Percentiles rank a stretch among this genome's conserved stretches.
Conservation (phyloP, 64 coral and sea anemone species). For the Astreopora myriophthalma region DNA sequence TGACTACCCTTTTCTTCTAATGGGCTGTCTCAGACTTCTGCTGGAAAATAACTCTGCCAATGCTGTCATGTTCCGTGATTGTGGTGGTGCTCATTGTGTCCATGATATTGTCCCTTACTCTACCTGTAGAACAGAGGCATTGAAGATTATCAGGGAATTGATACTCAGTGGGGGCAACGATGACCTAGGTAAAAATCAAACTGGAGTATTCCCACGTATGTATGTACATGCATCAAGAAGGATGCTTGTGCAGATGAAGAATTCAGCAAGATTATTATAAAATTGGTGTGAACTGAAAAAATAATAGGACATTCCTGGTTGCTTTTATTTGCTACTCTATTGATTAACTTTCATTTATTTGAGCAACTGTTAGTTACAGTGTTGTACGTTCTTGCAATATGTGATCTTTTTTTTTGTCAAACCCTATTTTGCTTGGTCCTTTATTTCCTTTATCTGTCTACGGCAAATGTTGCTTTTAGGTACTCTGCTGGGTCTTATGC, state of each 20-base stretch:
- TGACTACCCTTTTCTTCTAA: constrained; percentile 91
- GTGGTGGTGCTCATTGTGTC: constrained; percentile 87
- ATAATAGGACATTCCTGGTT: too few relatives aligned
- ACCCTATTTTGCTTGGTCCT: too few relatives aligned
- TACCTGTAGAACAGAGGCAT: constrained; percentile 80
- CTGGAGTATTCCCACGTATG: too few relatives aligned
- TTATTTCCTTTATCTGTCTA: background rate
- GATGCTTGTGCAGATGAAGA: too few relatives aligned
- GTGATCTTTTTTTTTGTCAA: too few relatives aligned
- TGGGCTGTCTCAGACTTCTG: constrained; percentile 91
- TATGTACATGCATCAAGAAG: too few relatives aligned
- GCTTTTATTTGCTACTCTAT: too few relatives aligned
- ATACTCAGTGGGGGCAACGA: constrained; percentile 94
- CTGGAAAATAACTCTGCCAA: constrained; percentile 82
- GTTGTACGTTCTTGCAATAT: too few relatives aligned
- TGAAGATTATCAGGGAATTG: constrained; percentile 92
- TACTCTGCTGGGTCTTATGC: constrained; percentile 85
- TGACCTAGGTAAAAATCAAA: constrained; percentile 92
- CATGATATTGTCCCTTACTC: constrained; percentile 87
- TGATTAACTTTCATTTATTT: too few relatives aligned
- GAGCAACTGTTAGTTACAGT: too few relatives aligned
- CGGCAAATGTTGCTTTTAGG: constrained; percentile 41
- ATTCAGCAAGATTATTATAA: too few relatives aligned
- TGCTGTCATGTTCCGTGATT: constrained; percentile 88
- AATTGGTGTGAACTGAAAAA: too few relatives aligned